These are phyloP conservation scores for Acanthochromis polyacanthus DNA, from an alignment of 2,113 vertebrate species.

Conservation along the genomic window DNA sequence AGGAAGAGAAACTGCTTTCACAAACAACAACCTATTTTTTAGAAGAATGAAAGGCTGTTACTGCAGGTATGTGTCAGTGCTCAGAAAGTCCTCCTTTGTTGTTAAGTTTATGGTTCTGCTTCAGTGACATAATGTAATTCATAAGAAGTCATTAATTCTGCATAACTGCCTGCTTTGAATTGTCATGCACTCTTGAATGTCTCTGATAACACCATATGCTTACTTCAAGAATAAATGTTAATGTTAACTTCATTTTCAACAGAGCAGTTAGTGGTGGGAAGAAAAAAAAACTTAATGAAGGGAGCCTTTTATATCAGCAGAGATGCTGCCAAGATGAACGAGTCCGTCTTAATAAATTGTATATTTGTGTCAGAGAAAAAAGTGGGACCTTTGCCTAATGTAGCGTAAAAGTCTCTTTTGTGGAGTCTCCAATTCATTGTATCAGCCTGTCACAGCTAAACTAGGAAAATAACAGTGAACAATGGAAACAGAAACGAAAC, in stretches of 20 bases:
- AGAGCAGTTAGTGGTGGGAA: conserved; percentile 25
- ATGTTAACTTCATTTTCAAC: conserved; percentile 56
- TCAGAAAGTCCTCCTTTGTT: conserved; percentile 23
- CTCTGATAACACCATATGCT: conserved; percentile 53
- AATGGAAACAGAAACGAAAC: conserved; percentile 63
- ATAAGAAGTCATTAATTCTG: conserved; percentile 45
- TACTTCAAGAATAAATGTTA: conserved; percentile 62
- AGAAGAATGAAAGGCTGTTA: background rate
- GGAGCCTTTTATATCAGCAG: conserved; percentile 60
- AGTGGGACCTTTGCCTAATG: conserved; percentile 78
- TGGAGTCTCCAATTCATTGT: conserved; percentile 79
- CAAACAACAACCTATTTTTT: conserved; percentile 3
- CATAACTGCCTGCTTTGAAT: conserved; percentile 45
- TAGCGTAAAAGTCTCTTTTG: conserved; percentile 83
- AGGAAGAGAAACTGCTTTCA: background rate
- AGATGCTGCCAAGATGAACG: conserved; percentile 70
- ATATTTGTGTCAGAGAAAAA: conserved; percentile 78
- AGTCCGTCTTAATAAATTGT: conserved; percentile 75
- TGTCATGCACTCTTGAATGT: conserved; percentile 40
- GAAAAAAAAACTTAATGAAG: conserved; percentile 39
- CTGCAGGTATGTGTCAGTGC: background rate
- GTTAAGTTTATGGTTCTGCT: conserved; percentile 2
- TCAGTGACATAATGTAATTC: conserved; percentile 30
- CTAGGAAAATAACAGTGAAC: conserved; percentile 77
- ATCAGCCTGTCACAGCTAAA: conserved; percentile 76